Evolutionary conservation across 2,797 vertebrate genomes (phyloP), one percentile per base, ranked within the genome.

Genomic region (Heteromormyrus szaboi): DNA sequence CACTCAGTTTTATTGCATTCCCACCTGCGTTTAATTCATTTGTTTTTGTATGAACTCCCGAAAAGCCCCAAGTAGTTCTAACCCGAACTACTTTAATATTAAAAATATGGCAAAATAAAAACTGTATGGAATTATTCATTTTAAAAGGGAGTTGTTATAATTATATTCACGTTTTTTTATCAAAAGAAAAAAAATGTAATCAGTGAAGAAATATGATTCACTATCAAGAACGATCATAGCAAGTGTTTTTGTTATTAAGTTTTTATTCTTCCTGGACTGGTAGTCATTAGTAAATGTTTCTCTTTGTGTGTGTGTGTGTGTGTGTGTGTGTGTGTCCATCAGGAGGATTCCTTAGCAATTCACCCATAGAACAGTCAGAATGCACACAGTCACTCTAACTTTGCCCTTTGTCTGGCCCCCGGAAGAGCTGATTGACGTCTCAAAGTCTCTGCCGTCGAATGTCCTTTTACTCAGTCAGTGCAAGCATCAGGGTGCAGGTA

Each of bases 21-120:
- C 88, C 86, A 76, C 88, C 76, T 89, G 88, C 65, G 3, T 84
- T 85, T 54, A 89, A 85, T 89, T 88, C 37, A 17, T 19, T 65
- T 59, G n/a, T 87, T 50, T 17, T 68, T 65, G 25, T 25, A 25
- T n/a, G n/a, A 62, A 86, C 37, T 25, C 19, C 19, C 1, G 2
- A 29, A 86, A 87, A 88, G 2, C 51, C 33, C 19, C 37, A 37
- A 37, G 37, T 37, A 37, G 37, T 37, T 3, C 25, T 51, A 53
- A 88, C 22, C 50, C 56, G 37, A 68, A 48, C 33, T 29, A 44
- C 51, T 37, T 68, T 37, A 37, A 51, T 37, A 51, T 85, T 0
- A 33, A 29, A 68, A 51, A 68, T 85, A 89, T 89, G 56, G 54
- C n/a, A 11, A 62, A 68, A 85, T 51, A n/a, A 22, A 89, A 84